Conservation (phyloP, 2,113 vertebrate genomes). For the Odocoileus virginianus region DNA sequence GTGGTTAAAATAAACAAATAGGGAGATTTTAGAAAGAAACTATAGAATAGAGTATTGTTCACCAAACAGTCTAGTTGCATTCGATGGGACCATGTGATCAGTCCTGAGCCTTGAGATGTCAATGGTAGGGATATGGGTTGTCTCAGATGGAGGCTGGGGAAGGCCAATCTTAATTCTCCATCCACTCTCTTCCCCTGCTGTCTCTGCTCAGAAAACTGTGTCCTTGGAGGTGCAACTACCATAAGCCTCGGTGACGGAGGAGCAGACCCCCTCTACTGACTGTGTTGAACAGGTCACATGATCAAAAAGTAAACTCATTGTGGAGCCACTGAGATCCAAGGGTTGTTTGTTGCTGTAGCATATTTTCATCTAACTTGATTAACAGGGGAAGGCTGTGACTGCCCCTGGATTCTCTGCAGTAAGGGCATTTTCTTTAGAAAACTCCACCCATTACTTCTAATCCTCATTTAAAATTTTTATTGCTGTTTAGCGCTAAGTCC, state of each 20-base stretch:
- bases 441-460: neutral
- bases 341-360: too few species aligned
- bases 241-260: rapidly evolving
- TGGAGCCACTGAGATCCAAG: neutral
- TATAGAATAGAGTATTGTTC: rapidly evolving
- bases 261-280: neutral
- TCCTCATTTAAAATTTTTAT: neutral
- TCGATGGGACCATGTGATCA: neutral
- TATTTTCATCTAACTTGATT: neutral
- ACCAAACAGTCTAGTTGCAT: rapidly evolving
- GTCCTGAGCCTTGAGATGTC: neutral
- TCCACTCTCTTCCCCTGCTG: neutral
- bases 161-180: neutral
- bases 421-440: neutral
- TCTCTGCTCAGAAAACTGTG: neutral
- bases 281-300: rapidly evolving
- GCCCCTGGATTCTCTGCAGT: neutral
- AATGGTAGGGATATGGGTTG: neutral
- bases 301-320: neutral
- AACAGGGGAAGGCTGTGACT: neutral
- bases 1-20: neutral
- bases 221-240: neutral
- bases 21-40: neutral
- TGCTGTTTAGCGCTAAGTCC: neutral
- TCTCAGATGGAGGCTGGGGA: neutral